Percentiles rank a stretch among this genome's conserved stretches.
These are phyloP conservation scores for Dromius quadrimaculatus DNA, from an alignment of 2,888 invertebrate species.

Conservation along the genomic window DNA sequence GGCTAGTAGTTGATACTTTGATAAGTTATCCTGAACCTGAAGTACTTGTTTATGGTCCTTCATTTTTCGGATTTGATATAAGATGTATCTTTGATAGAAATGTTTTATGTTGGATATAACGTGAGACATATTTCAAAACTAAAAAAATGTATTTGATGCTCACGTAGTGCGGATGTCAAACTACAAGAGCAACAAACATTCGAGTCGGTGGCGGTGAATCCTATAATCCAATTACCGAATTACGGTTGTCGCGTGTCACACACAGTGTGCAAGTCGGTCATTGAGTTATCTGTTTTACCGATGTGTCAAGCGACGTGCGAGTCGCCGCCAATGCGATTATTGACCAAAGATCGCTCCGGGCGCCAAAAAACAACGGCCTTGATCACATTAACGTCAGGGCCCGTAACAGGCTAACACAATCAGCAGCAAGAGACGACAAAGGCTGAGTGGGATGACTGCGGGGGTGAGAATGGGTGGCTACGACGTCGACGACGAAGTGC, in stretches of 20 bases:
- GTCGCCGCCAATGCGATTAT: constrained; percentile 50
- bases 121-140: neutral
- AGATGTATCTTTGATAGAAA: too few species aligned
- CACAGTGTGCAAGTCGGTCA: constrained; percentile 47
- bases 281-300: constrained; percentile 52
- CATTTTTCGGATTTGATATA: too few species aligned
- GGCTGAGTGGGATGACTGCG: constrained; percentile 1
- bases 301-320: constrained; percentile 52
- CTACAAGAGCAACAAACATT: neutral
- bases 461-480: neutral
- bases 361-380: constrained; percentile 52
- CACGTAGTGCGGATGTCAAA: neutral
- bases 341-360: constrained; percentile 52
- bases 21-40: too few species aligned
- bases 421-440: constrained; percentile 40
- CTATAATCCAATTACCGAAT: constrained; percentile 47
- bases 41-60: too few species aligned
- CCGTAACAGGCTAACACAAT: constrained; percentile 48
- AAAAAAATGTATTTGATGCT: neutral
- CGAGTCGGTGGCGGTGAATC: neutral
- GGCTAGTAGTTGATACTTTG: too few species aligned
- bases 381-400: constrained; percentile 48
- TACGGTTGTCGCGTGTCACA: constrained; percentile 45
- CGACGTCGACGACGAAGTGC: constrained; percentile 25
- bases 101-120: too few species aligned